Conservation (phyloP, 2,888 invertebrate species). For the Dioctria rufipes region DNA sequence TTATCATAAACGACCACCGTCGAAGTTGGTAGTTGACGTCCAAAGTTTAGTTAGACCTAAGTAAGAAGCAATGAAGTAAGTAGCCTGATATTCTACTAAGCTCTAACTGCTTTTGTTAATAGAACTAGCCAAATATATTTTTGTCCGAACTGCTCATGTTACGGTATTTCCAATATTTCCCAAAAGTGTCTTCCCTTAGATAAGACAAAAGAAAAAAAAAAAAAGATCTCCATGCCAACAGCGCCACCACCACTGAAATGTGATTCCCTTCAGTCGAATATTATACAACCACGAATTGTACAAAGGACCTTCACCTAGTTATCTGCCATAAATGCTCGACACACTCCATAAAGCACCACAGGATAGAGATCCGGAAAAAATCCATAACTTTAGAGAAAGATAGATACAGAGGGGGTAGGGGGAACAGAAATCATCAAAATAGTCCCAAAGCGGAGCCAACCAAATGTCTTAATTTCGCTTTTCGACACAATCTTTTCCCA, state of each 20-base stretch:
- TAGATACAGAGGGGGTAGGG: not conserved
- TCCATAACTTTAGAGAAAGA: not conserved
- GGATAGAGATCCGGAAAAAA: conserved; percentile 13
- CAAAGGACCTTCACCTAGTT: conserved; percentile 3
- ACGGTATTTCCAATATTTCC: too few relatives aligned
- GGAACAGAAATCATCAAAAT: not conserved
- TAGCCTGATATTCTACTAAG: too few relatives aligned
- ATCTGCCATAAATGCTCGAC: conserved; percentile 1
- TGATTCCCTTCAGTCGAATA: not conserved
- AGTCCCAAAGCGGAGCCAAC: not conserved
- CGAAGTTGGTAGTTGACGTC: too few relatives aligned
- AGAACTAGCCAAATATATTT: too few relatives aligned
- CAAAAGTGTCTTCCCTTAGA: too few relatives aligned
- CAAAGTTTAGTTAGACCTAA: too few relatives aligned
- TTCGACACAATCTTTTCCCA: conserved; percentile 29
- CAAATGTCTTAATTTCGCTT: not conserved
- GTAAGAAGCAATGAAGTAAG: too few relatives aligned
- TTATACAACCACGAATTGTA: not conserved
- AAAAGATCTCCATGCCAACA: too few relatives aligned
- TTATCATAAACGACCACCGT: too few relatives aligned
- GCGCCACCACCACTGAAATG: not conserved
- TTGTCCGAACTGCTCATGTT: too few relatives aligned
- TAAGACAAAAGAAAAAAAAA: too few relatives aligned
- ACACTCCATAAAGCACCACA: conserved; percentile 10
- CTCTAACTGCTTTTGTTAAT: too few relatives aligned